phyloP scores from a whole-genome alignment of 2,888 invertebrate genomes.

The Spisula subtruncata region DNA sequence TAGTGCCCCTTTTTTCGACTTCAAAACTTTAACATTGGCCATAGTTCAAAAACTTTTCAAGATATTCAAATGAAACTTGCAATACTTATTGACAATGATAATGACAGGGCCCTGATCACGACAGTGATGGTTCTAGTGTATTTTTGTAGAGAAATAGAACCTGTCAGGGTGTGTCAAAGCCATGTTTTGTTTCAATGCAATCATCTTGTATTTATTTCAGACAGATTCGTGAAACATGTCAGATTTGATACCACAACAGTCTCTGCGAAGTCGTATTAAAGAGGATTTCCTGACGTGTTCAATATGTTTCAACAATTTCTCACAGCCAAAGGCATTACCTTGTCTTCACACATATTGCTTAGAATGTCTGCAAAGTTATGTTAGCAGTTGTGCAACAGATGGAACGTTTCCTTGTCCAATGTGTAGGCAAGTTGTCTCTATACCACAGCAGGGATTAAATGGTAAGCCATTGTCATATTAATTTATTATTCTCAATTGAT shows the following conservation, averaged over 20 bases:
- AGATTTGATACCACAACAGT: neutral
- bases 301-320: constrained; percentile 80
- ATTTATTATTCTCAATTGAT: no score
- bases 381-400: constrained; percentile 64
- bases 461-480: constrained; percentile 34
- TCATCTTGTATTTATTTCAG: neutral
- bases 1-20: no score
- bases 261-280: constrained; percentile 74
- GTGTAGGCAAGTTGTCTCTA: constrained; percentile 76
- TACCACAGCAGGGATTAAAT: constrained; percentile 77
- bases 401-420: constrained; percentile 83
- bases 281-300: constrained; percentile 83
- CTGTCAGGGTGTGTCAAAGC: no score
- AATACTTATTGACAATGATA: no score
- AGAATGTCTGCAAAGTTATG: constrained; percentile 81
- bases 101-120: no score
- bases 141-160: no score
- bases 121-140: no score
- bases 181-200: no score
- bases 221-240: neutral
- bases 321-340: constrained; percentile 83
- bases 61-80: no score
- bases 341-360: constrained; percentile 85
- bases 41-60: no score
- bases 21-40: no score